phyloP scores from a whole-genome alignment of 2,113 vertebrate genomes.

The Empidonax traillii region DNA sequence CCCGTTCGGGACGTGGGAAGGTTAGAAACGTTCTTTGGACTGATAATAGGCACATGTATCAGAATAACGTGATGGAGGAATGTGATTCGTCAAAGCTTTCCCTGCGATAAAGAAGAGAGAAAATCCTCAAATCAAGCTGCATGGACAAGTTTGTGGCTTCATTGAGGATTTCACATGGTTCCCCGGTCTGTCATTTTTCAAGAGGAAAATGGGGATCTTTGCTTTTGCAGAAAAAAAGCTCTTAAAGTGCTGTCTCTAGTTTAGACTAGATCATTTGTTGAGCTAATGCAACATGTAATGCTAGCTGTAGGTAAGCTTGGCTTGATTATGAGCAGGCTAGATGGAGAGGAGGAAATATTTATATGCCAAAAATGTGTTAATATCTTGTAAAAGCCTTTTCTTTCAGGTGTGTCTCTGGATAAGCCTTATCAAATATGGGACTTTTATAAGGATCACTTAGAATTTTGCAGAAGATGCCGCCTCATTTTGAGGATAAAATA shows the following conservation, averaged over 20 bases:
- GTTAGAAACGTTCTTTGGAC: constrained; percentile 99
- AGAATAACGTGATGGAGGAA: constrained; percentile 90
- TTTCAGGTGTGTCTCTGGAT: constrained; percentile 92
- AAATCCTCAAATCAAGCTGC: constrained; percentile 92
- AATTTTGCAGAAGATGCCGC: constrained; percentile 90
- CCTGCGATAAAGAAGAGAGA: constrained; percentile 87
- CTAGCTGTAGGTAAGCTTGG: constrained; percentile 75
- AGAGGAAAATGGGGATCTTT: constrained; percentile 82
- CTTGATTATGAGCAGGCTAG: constrained; percentile 73
- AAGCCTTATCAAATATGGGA: constrained; percentile 89
- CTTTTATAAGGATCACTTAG: constrained; percentile 90
- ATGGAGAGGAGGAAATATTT: constrained; percentile 76
- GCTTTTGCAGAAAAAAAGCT: constrained; percentile 76
- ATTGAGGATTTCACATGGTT: constrained; percentile 87
- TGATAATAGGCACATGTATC: constrained; percentile 88
- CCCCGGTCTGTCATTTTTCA: constrained; percentile 78
- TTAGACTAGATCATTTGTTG: constrained; percentile 70
- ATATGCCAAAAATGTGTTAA: constrained; percentile 85
- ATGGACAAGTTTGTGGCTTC: constrained; percentile 89
- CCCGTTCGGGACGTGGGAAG: constrained; percentile 97
- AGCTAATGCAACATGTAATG: constrained; percentile 62
- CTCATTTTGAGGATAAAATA: constrained; percentile 88
- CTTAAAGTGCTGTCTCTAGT: constrained; percentile 63
- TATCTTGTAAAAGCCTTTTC: constrained; percentile 93
- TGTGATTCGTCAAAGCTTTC: constrained; percentile 84